These are phyloP conservation scores for Hyles lineata DNA, from an alignment of 2,888 invertebrate species.

Conservation along the genomic window DNA sequence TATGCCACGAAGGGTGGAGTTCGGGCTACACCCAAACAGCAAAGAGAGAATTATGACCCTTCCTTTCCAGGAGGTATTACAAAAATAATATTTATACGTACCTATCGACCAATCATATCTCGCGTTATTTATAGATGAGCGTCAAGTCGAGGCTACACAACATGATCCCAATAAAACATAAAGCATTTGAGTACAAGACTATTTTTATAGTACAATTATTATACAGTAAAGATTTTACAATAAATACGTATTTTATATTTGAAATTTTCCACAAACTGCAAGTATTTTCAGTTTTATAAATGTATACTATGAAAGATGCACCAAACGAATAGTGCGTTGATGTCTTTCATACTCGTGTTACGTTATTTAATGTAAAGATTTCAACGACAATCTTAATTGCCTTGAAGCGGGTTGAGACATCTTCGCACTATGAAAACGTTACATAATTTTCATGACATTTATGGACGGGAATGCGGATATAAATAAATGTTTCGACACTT, in stretches of 20 bases:
- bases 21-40: slow-evolving; percentile 6
- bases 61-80: slow-evolving; percentile 36
- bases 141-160: slow-evolving; percentile 26
- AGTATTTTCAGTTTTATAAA: background rate
- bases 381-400: slow-evolving; percentile 56
- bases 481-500: background rate
- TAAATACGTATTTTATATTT: background rate
- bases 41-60: slow-evolving; percentile 17
- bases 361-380: slow-evolving; percentile 62
- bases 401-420: background rate
- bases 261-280: background rate
- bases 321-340: slow-evolving; percentile 58
- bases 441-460: background rate
- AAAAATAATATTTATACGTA: slow-evolving; percentile 42
- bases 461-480: background rate
- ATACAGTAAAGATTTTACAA: background rate
- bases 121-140: slow-evolving; percentile 49
- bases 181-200: slow-evolving; percentile 35
- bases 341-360: slow-evolving; percentile 61
- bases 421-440: background rate
- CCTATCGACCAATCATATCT: slow-evolving; percentile 45
- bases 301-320: background rate
- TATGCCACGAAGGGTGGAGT: slow-evolving; percentile 10
- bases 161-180: slow-evolving; percentile 35
- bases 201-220: slow-evolving; percentile 13